Conservation (phyloP, 2,888 invertebrate genomes). For the Imbricaverruca yamaguchii region DNA sequence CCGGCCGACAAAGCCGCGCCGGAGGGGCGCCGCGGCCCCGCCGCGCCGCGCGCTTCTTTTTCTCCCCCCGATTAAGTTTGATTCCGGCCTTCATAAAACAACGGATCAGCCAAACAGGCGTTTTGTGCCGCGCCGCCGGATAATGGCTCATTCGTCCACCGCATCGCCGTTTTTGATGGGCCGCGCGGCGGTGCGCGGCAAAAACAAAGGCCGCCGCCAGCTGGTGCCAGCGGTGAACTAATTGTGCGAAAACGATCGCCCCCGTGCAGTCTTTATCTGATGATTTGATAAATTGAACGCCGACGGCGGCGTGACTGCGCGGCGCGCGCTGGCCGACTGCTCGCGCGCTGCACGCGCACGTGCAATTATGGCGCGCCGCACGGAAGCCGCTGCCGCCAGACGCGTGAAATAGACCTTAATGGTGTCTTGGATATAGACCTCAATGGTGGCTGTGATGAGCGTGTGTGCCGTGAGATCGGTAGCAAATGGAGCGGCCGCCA, state of each 20-base stretch:
- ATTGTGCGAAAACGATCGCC: slow-evolving; percentile 3
- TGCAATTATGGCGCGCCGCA: slow-evolving; percentile 7
- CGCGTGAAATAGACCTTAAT: too few species aligned
- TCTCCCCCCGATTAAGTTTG: slow-evolving; percentile 18
- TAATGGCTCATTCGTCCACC: background rate
- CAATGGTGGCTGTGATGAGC: too few species aligned
- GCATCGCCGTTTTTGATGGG: slow-evolving; percentile 1
- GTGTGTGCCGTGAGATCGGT: too few species aligned
- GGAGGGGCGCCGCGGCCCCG: slow-evolving; percentile 42
- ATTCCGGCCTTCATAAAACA: slow-evolving; percentile 21
- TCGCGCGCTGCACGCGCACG: too few species aligned
- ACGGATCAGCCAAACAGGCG: slow-evolving; percentile 16
- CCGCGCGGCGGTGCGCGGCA: background rate
- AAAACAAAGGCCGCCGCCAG: slow-evolving; percentile 8
- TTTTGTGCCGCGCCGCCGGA: slow-evolving; percentile 11
- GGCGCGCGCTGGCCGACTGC: too few species aligned
- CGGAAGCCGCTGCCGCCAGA: too few species aligned
- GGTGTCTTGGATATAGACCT: too few species aligned
- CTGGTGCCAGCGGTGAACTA: background rate
- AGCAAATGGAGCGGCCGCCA: too few species aligned
- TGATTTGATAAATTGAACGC: slow-evolving; percentile 15
- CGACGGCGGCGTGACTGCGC: background rate
- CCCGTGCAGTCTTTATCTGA: slow-evolving; percentile 1
- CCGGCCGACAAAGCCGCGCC: background rate
- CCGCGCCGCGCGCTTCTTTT: background rate